Evolutionary conservation across 2,888 invertebrate species (phyloP).

Genomic region (Drosophila niveifrons): DNA sequence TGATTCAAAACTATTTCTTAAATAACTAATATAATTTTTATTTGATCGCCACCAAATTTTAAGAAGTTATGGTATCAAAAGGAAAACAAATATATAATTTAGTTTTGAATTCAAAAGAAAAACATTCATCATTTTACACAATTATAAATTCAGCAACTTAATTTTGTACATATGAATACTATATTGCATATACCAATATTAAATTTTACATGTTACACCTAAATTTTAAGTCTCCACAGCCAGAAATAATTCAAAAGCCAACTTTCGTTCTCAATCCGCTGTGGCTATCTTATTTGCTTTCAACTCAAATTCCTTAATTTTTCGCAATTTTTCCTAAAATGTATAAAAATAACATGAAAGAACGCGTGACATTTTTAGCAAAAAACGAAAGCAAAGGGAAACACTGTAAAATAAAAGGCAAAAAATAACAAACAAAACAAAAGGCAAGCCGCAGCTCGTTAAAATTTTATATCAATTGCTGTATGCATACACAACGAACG

Average conservation of each 20-base stretch:
- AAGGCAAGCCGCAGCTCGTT: slow-evolving; percentile 67
- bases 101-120: too few relatives aligned
- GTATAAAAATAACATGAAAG: slow-evolving; percentile 47
- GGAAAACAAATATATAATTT: too few relatives aligned
- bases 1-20: too few relatives aligned
- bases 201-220: too few relatives aligned
- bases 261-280: neutral
- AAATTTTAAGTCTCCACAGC: too few relatives aligned
- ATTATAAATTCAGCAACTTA: too few relatives aligned
- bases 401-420: slow-evolving; percentile 18
- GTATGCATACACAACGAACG: slow-evolving; percentile 44
- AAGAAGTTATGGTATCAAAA: too few relatives aligned
- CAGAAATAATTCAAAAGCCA: neutral
- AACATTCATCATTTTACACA: too few relatives aligned
- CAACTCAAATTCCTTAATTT: neutral
- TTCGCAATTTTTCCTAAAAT: neutral
- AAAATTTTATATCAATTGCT: slow-evolving; percentile 71
- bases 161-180: too few relatives aligned
- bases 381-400: slow-evolving; percentile 9
- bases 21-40: too few relatives aligned
- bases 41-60: too few relatives aligned
- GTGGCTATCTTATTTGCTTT: neutral
- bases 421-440: slow-evolving; percentile 25
- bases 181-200: too few relatives aligned
- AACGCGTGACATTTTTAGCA: slow-evolving; percentile 59